phyloP scores from a whole-genome alignment of 2,888 invertebrate genomes.

The Margaritifera margaritifera region DNA sequence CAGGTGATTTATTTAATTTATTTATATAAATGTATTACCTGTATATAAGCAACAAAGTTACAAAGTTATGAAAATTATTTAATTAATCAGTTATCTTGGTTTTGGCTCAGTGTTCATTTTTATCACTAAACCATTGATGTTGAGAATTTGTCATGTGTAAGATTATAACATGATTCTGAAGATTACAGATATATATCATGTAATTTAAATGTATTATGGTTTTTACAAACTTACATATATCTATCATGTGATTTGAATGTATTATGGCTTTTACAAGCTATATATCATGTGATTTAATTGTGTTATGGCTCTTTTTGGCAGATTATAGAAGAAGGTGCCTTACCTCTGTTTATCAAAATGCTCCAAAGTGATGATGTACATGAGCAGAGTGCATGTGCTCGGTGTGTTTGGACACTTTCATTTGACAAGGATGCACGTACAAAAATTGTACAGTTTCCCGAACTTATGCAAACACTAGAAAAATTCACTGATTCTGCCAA shows the following conservation, averaged over 20 bases:
- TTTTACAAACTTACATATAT: neutral
- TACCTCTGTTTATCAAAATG: conserved; percentile 54
- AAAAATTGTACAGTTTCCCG: conserved; percentile 45
- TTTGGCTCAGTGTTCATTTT: too few relatives aligned
- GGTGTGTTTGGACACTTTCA: conserved; percentile 62
- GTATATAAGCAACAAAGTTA: too few relatives aligned
- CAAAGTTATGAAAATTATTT: too few relatives aligned
- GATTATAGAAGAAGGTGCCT: conserved; percentile 61
- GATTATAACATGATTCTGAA: too few relatives aligned
- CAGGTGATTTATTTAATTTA: too few relatives aligned
- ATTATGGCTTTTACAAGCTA: neutral
- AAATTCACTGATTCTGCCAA: conserved; percentile 51
- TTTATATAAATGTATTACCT: too few relatives aligned
- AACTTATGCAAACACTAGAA: conserved; percentile 51
- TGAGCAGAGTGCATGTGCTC: conserved; percentile 55
- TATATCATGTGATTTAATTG: neutral
- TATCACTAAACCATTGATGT: too few relatives aligned
- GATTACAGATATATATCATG: too few relatives aligned
- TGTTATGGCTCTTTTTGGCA: conserved; percentile 19
- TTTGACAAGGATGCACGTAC: conserved; percentile 61
- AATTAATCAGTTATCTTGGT: too few relatives aligned
- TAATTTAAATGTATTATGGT: neutral
- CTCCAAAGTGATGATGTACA: conserved; percentile 48
- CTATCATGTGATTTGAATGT: neutral
- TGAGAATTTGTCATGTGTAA: too few relatives aligned